Percentiles rank a stretch among this genome's conserved stretches.
Evolutionary conservation across 2,113 vertebrate species (phyloP).

Genomic region (Malaclemys terrapin): DNA sequence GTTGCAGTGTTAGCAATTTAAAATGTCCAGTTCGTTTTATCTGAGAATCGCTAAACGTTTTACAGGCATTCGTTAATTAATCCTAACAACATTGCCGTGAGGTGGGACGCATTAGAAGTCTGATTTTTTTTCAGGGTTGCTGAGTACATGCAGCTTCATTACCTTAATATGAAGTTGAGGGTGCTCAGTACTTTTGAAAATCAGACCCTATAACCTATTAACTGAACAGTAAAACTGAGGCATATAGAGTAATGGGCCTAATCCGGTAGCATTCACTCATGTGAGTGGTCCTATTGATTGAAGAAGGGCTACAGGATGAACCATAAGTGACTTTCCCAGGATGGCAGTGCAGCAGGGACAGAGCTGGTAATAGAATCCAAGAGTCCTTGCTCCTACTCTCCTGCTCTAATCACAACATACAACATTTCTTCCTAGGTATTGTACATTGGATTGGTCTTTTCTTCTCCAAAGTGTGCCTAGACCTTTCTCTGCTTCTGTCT

Average conservation of each 20-base stretch:
- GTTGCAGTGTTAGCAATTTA: neutral
- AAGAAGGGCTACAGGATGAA: neutral
- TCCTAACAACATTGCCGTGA: neutral
- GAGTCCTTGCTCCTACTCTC: neutral
- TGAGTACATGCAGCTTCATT: neutral
- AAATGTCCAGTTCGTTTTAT: conserved; percentile 13
- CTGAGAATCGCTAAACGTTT: neutral
- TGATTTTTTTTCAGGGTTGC: neutral
- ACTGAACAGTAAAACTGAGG: neutral
- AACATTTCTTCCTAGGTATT: neutral
- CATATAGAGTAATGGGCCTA: neutral
- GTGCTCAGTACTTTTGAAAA: neutral
- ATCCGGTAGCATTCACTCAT: neutral
- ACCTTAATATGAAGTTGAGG: neutral
- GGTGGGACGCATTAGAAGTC: neutral
- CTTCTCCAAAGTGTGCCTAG: neutral
- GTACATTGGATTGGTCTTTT: neutral
- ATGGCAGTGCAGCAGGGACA: neutral
- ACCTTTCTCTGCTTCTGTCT: neutral
- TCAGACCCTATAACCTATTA: neutral
- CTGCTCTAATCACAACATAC: neutral
- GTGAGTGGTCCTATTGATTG: neutral
- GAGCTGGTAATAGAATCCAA: neutral
- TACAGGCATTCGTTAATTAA: conserved; percentile 47
- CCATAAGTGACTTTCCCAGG: neutral